Percentiles rank a stretch among this genome's conserved stretches.
phyloP scores from a whole-genome alignment of 2,113 vertebrate genomes.

The Turnix velox region DNA sequence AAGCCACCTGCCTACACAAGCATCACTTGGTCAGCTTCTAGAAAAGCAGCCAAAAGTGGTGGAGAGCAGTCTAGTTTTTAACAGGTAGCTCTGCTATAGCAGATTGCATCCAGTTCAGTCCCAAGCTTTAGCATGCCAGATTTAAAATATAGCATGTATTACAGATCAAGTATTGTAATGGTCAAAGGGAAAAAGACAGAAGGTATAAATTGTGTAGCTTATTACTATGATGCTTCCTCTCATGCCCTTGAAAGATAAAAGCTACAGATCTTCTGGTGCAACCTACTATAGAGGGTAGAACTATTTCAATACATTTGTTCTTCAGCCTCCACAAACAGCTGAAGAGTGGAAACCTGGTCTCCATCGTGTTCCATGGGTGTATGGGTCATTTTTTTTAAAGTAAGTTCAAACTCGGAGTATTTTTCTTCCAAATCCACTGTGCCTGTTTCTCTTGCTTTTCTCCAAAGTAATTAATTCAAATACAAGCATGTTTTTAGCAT shows the following conservation, averaged over 20 bases:
- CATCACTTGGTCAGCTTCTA: background rate
- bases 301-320: background rate
- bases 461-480: background rate
- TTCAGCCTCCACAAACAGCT: background rate
- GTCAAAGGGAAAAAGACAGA: background rate
- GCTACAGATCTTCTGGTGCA: background rate
- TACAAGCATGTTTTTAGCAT: background rate
- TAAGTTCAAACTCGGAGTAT: background rate
- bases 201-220: background rate
- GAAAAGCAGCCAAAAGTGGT: background rate
- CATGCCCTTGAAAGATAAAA: background rate
- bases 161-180: background rate
- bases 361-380: background rate
- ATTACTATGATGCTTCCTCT: background rate
- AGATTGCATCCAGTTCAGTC: background rate
- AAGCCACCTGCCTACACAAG: background rate
- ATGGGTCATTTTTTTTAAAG: background rate
- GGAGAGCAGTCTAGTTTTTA: background rate
- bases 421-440: background rate
- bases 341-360: background rate
- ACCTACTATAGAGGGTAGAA: background rate
- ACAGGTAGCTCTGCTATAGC: background rate
- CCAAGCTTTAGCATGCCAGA: background rate
- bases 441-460: background rate
- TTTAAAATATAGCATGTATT: background rate